Conservation (phyloP, 1,140 invertebrate genomes). For the Nasonia longicornis region DNA sequence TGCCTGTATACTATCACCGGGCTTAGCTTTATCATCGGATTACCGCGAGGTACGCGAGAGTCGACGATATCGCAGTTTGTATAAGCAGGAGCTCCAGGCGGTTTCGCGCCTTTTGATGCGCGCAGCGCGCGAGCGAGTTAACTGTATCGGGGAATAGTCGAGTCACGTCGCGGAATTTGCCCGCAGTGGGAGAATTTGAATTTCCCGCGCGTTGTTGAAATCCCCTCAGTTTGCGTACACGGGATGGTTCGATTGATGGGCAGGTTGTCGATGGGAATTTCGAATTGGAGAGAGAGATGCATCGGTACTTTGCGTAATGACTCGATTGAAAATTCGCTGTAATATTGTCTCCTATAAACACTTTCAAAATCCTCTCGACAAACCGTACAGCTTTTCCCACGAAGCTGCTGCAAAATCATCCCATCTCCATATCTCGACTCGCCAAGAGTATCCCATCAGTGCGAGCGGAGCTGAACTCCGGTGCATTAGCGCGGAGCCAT, state of each 20-base stretch:
- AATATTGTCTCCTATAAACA: too few relatives aligned
- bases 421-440: neutral
- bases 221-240: neutral
- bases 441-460: neutral
- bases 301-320: too few relatives aligned
- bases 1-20: too few relatives aligned
- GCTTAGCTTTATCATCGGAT: neutral
- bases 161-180: neutral
- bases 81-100: neutral
- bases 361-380: too few relatives aligned
- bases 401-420: too few relatives aligned
- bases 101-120: neutral
- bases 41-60: neutral
- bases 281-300: too few relatives aligned
- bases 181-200: neutral
- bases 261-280: too few relatives aligned
- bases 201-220: neutral
- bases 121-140: neutral
- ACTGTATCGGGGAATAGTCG: neutral
- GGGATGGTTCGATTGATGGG: neutral
- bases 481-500: neutral
- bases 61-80: neutral
- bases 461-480: neutral
- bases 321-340: too few relatives aligned
- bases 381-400: too few relatives aligned